Evolutionary conservation across 2,888 invertebrate genomes (phyloP).

Genomic region (Trichogramma dendrolimi): DNA sequence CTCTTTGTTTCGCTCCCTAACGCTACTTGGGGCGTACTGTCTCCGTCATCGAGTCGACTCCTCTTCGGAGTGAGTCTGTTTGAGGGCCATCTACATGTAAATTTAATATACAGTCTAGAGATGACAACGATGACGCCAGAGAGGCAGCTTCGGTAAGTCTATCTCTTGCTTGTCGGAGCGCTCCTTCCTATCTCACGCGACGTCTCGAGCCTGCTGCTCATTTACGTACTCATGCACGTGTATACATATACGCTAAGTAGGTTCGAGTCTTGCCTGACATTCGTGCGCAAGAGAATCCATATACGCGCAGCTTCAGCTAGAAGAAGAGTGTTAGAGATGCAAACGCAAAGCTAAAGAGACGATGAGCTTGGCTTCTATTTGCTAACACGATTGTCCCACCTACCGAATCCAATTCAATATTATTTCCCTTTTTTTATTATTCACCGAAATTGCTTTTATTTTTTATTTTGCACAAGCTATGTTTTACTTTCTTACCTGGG

Average conservation of each 20-base stretch:
- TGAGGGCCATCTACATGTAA: conserved; percentile 50
- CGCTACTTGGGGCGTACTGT: background rate
- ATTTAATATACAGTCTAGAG: conserved; percentile 42
- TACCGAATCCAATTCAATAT: conserved; percentile 23
- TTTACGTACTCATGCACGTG: conserved; percentile 13
- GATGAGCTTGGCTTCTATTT: conserved; percentile 17
- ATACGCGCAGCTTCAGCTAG: background rate
- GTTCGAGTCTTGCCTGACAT: conserved; percentile 6
- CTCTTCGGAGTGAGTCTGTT: conserved; percentile 36
- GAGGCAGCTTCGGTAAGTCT: background rate
- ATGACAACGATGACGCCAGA: background rate
- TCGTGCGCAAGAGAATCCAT: background rate
- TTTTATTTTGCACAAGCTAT: too few species aligned
- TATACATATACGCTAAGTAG: conserved; percentile 22
- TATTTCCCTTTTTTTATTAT: too few species aligned
- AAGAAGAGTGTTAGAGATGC: background rate
- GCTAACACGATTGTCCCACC: conserved; percentile 25
- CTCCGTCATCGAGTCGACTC: conserved; percentile 2
- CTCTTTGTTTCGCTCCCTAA: too few species aligned
- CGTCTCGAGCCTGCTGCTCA: background rate
- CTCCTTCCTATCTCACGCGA: background rate
- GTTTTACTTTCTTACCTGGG: too few species aligned
- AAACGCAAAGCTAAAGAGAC: background rate
- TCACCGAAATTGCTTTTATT: too few species aligned
- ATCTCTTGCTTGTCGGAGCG: background rate